Evolutionary conservation across 2,113 vertebrate genomes (phyloP), one percentile per base, ranked within the genome.

Genomic region (Heptranchias perlo): DNA sequence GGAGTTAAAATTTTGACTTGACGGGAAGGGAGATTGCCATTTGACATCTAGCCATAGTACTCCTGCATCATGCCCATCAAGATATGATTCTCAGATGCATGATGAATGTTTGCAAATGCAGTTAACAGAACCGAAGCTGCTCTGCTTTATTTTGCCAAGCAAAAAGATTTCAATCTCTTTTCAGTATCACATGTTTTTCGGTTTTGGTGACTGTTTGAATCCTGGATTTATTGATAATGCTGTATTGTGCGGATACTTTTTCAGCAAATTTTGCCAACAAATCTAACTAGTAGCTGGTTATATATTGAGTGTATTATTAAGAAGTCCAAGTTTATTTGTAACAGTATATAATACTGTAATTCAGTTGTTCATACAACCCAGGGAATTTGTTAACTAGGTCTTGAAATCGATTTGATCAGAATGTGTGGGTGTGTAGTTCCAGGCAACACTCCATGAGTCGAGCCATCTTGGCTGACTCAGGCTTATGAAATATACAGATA

Each of bases 341-440:
- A 73, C 65, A 93, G 54, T n/a, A 39, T 18, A 21, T 23, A 94
- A 94, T 13, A 94, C 62, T 44, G 18, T 25, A 69, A 49, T 11
- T 49, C 62, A 35, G 44, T 69, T 23, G 5, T 73, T 95, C 94
- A 47, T 31, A 62, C 47, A 52, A 69, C 47, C 93, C 61, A 94
- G 64, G 64, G 93, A 94, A 67, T 94, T 25, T 94, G 49, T 65
- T 47, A 94, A 64, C 62, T 16, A 49, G 25, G 39, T 65, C 44
- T n/a, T 95, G 94, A 69, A 95, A 52, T 69, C 64, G 65, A 95
- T 73, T 94, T 73, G 62, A 94, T 94, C 62, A 44, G 61, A 28
- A 67, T 44, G 58, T 7, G 35, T 47, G 65, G 47, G 64, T 73
- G 44, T 95, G 44, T 31, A 73, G 28, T 95, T 35, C 23, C 3